Base-by-base conservation (phyloP, 1,140 invertebrate species). In the Mizuhopecten yessoensis region DNA sequence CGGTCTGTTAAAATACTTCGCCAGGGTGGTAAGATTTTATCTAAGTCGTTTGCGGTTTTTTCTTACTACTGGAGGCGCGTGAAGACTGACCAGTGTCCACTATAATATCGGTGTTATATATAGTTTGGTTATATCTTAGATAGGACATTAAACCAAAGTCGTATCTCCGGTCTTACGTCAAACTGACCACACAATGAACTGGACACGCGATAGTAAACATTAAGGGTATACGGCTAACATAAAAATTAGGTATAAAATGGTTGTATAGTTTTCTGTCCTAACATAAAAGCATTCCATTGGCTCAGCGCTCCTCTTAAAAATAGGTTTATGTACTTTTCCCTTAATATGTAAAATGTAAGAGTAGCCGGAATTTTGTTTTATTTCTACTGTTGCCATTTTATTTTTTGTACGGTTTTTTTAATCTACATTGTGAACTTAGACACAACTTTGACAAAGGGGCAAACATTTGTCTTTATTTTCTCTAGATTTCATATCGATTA, bases 101-200 rank as follows among this genome's bases (percentile, higher is more conserved):
- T 3, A 29, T 75, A 75, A 75, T 29, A 17, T 29, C 57, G n/a
- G 17, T 75, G 45, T 49, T 49, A 49, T n/a, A n/a, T n/a, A n/a
- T 49, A 23, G 45, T 49, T 23, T 20, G 45, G 45, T 49, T 29
- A 75, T 75, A n/a, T 75, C 23, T 29, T n/a, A 7, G n/a, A 75
- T 5, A n/a, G 17, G n/a, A 29, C 57, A 75, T 75, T 75, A 75
- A 75, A 75, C 11, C 23, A 9, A n/a, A 0, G 23, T 29, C 9
- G 57, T 75, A 17, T 75, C 9, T 75, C n/a, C 5, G 23, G n/a
- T n/a, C 57, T 75, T 75, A 75, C 57, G 57, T 75, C 57, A 75
- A n/a, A 75, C 57, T 75, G 57, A 75, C 57, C 57, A 75, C 57
- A 75, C 5, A 75, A n/a, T 75, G n/a, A 75, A 75, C 57, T 75